phyloP scores from a whole-genome alignment of 2,888 invertebrate genomes.

The Choristoneura rosaceana region DNA sequence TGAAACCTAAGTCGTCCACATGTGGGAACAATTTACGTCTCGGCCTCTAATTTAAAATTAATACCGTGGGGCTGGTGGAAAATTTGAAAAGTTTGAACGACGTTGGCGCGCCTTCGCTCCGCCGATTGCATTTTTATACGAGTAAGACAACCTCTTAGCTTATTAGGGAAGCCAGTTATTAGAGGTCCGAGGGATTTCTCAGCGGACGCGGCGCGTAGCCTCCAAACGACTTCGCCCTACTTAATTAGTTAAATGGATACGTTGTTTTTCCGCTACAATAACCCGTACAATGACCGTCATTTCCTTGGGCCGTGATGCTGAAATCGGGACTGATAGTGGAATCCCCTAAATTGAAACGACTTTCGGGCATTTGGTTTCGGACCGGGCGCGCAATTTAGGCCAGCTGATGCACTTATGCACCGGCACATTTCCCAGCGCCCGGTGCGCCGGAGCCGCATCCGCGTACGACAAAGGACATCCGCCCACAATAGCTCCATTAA shows the following conservation, averaged over 20 bases:
- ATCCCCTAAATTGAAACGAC: constrained; percentile 67
- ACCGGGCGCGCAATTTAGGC: constrained; percentile 70
- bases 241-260: constrained; percentile 82
- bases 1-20: constrained; percentile 67
- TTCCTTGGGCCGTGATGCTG: constrained; percentile 52
- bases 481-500: constrained; percentile 85
- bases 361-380: constrained; percentile 68
- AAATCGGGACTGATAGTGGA: constrained; percentile 57
- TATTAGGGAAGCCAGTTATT: constrained; percentile 81
- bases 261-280: constrained; percentile 59
- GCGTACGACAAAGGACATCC: constrained; percentile 81
- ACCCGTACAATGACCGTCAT: constrained; percentile 65
- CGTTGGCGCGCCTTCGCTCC: constrained; percentile 69
- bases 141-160: constrained; percentile 82
- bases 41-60: constrained; percentile 79
- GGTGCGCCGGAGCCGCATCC: constrained; percentile 71
- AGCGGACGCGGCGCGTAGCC: constrained; percentile 65
- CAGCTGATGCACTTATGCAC: constrained; percentile 78
- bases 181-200: constrained; percentile 75
- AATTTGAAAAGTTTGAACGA: constrained; percentile 85
- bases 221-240: constrained; percentile 68
- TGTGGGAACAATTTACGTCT: constrained; percentile 74
- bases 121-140: constrained; percentile 82
- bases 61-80: constrained; percentile 76
- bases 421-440: constrained; percentile 77